Evolutionary conservation across 2,113 vertebrate species (phyloP).

Genomic region (Euleptes europaea): DNA sequence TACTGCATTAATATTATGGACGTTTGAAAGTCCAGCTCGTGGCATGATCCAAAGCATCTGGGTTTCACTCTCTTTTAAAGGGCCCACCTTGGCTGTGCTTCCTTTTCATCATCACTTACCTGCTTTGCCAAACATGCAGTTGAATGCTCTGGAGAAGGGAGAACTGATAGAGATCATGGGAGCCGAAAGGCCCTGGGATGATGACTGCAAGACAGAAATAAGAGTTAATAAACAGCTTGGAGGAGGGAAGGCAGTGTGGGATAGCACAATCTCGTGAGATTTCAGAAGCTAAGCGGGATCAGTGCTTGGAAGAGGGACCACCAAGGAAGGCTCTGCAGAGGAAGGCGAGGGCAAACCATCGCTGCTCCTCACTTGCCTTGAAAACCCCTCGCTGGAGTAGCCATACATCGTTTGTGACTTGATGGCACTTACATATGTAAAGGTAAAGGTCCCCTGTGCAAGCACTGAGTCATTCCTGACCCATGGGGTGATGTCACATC

Average conservation of each 20-base stretch:
- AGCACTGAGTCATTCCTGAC: no score
- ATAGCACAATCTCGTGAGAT: no score
- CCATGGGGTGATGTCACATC: no score
- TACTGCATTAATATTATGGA: background rate
- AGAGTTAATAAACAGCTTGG: background rate
- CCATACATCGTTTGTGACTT: no score
- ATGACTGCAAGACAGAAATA: slow-evolving; percentile 67
- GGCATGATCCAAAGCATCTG: background rate
- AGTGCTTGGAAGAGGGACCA: no score
- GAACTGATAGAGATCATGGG: slow-evolving; percentile 79
- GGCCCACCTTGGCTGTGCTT: background rate
- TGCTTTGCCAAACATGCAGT: slow-evolving; percentile 79
- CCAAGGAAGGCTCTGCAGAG: no score
- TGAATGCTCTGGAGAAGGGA: slow-evolving; percentile 76
- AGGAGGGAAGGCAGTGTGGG: no score
- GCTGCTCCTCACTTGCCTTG: no score
- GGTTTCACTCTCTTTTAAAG: background rate
- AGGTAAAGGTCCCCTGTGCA: no score
- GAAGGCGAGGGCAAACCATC: no score
- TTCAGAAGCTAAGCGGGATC: no score
- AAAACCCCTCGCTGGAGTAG: background rate
- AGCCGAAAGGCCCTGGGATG: slow-evolving; percentile 68
- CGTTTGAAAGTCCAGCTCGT: background rate
- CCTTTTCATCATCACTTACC: slow-evolving; percentile 60
- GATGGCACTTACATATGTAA: no score